Evolutionary conservation across 2,888 invertebrate genomes (phyloP).

Genomic region (Caenorhabditis sp.): DNA sequence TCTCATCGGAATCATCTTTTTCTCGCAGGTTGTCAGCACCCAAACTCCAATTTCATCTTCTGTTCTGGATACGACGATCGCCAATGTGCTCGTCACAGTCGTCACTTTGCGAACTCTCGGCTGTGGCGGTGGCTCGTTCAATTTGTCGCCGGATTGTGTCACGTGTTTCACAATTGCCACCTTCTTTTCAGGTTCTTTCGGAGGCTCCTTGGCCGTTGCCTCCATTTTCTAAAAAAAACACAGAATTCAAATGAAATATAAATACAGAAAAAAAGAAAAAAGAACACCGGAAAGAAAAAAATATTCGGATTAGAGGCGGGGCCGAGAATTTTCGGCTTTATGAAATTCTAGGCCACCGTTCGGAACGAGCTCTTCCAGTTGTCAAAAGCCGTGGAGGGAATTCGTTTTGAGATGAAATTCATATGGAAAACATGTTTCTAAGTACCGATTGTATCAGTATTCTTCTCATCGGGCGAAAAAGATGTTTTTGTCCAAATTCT

Average conservation of each 20-base stretch:
- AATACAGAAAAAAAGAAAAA: background rate
- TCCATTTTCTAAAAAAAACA: background rate
- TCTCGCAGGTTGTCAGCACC: conserved; percentile 31
- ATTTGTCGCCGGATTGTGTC: conserved; percentile 29
- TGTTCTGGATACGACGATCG: conserved; percentile 15
- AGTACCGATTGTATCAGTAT: too few relatives aligned
- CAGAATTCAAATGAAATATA: background rate
- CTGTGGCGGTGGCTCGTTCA: conserved; percentile 47
- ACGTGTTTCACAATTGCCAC: conserved; percentile 1
- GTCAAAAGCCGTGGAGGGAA: too few relatives aligned
- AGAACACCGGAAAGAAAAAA: background rate
- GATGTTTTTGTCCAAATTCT: too few relatives aligned
- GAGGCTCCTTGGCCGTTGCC: background rate
- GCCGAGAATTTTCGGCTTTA: too few relatives aligned
- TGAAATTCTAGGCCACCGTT: too few relatives aligned
- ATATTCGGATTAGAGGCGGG: background rate
- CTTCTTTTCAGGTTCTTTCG: conserved; percentile 4
- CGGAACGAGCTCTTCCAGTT: too few relatives aligned
- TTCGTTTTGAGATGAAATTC: too few relatives aligned
- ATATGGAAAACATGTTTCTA: too few relatives aligned
- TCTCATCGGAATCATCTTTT: conserved; percentile 16
- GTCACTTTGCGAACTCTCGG: conserved; percentile 48
- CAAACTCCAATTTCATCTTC: conserved; percentile 25
- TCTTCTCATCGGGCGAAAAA: too few relatives aligned
- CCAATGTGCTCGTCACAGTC: conserved; percentile 37